phyloP scores from a whole-genome alignment of 2,797 vertebrate species.

The Rhynchotus rufescens region DNA sequence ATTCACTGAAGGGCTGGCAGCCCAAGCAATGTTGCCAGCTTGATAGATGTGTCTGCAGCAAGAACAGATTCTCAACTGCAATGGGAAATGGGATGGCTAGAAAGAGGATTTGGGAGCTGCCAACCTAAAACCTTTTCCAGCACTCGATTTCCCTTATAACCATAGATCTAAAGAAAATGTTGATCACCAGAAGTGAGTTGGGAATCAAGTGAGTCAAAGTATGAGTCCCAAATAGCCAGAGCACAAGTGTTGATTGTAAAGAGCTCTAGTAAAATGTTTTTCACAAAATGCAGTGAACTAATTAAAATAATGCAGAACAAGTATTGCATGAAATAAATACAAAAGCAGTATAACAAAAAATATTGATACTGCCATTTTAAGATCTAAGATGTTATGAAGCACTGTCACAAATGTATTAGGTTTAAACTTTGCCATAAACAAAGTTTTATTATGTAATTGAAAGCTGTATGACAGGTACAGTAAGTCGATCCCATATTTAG shows the following conservation, averaged over 20 bases:
- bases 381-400: not conserved
- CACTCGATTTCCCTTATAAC: not conserved
- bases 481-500: not conserved
- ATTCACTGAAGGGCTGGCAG: not conserved
- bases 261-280: not conserved
- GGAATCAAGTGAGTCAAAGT: not conserved
- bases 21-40: not conserved
- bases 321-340: accelerated
- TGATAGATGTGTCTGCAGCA: too few relatives aligned
- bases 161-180: accelerated
- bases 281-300: not conserved
- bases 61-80: not conserved
- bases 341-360: not conserved
- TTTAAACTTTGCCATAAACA: not conserved
- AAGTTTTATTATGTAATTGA: not conserved
- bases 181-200: accelerated
- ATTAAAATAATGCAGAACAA: not conserved
- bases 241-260: not conserved
- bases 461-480: not conserved
- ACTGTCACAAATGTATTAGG: accelerated
- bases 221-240: accelerated
- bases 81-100: not conserved
- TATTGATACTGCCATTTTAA: not conserved
- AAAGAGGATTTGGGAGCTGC: not conserved
- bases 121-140: not conserved